Evolutionary conservation across 2,797 vertebrate genomes (phyloP).

Genomic region (Sibirionetta formosa): DNA sequence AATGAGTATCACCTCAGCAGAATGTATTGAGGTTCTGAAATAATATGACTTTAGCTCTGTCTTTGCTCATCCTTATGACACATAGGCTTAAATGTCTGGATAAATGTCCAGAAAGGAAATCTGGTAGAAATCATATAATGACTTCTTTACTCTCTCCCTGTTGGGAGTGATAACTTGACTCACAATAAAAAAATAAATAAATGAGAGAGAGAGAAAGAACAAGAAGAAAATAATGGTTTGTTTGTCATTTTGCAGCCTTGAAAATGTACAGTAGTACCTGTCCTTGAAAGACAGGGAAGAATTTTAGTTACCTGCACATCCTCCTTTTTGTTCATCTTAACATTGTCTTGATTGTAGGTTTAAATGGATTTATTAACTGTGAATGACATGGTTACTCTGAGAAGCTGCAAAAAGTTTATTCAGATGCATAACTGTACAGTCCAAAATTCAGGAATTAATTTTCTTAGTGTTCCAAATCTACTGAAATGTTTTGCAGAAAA

Average conservation of each 20-base stretch:
- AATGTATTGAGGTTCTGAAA: rapidly evolving
- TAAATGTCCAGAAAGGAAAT: not conserved
- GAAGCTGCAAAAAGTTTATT: conserved; percentile 26
- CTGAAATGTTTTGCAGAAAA: conserved; percentile 61
- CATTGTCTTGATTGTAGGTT: not conserved
- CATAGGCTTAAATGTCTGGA: not conserved
- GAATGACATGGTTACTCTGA: conserved; percentile 1
- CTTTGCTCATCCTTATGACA: not conserved
- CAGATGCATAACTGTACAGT: not conserved
- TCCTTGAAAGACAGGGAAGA: not conserved
- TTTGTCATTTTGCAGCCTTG: not conserved
- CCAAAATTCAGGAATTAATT: conserved; percentile 54
- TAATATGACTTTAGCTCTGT: not conserved
- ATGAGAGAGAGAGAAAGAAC: no score
- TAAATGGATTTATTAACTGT: not conserved
- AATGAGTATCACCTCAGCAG: not conserved
- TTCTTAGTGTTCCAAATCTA: conserved; percentile 58
- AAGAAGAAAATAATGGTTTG: no score
- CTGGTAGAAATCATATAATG: not conserved
- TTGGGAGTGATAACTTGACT: not conserved
- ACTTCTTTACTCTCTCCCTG: not conserved
- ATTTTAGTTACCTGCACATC: not conserved
- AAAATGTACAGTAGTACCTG: not conserved
- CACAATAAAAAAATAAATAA: not conserved
- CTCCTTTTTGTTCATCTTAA: not conserved